phyloP scores from a whole-genome alignment of 2,888 invertebrate species.

The Apodemia mormo region DNA sequence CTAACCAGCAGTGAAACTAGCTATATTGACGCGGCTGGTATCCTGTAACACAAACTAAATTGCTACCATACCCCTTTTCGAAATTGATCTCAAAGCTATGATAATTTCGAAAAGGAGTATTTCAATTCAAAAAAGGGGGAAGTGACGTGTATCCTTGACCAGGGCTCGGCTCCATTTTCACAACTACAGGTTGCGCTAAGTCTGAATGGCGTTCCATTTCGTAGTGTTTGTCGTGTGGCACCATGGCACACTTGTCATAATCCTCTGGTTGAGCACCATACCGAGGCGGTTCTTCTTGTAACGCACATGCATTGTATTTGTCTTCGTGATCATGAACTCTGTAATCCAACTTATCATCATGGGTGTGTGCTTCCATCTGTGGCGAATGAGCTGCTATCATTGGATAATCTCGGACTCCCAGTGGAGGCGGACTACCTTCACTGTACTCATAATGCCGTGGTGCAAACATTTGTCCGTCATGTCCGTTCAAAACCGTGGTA shows the following conservation, averaged over 20 bases:
- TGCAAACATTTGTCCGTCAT: conserved; percentile 88
- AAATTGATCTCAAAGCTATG: conserved; percentile 67
- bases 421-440: conserved; percentile 84
- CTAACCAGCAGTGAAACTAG: background rate
- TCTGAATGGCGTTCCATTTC: conserved; percentile 72
- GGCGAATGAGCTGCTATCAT: conserved; percentile 85
- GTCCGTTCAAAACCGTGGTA: conserved; percentile 86
- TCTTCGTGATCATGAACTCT: conserved; percentile 72
- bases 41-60: background rate
- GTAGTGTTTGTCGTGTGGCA: conserved; percentile 70
- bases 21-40: background rate
- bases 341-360: conserved; percentile 76
- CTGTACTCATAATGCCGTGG: conserved; percentile 83
- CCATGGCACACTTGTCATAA: conserved; percentile 83
- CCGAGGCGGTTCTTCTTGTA: conserved; percentile 77
- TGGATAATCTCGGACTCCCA: conserved; percentile 84
- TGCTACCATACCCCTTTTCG: conserved; percentile 74
- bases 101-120: conserved; percentile 82
- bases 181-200: conserved; percentile 69
- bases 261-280: conserved; percentile 81
- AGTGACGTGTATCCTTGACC: conserved; percentile 85
- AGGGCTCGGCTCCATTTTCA: conserved; percentile 82
- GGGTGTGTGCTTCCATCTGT: conserved; percentile 77
- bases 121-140: conserved; percentile 90
- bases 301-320: conserved; percentile 69